phyloP scores from a whole-genome alignment of 2,113 vertebrate genomes.

The Thunnus maccoyii region DNA sequence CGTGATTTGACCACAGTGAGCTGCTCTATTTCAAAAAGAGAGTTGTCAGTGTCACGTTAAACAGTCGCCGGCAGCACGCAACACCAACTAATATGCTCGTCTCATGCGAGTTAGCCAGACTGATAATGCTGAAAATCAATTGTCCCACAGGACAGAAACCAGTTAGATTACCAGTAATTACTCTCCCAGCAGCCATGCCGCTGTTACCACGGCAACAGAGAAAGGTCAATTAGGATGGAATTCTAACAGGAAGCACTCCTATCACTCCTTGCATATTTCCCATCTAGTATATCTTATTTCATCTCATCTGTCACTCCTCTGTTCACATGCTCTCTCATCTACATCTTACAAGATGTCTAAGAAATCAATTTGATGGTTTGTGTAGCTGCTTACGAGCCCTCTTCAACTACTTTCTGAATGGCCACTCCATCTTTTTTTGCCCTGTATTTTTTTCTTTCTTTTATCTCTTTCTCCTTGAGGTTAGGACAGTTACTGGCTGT shows the following conservation, averaged over 20 bases:
- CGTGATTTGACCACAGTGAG: slow-evolving; percentile 4
- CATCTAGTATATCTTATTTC: slow-evolving; percentile 30
- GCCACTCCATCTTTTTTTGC: background rate
- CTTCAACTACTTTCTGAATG: background rate
- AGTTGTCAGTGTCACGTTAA: slow-evolving; percentile 7
- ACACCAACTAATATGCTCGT: slow-evolving; percentile 20
- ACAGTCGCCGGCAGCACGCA: background rate
- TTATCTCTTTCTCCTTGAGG: background rate
- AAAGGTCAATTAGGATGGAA: slow-evolving; percentile 78
- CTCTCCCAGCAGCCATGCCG: slow-evolving; percentile 35
- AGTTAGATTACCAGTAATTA: slow-evolving; percentile 66
- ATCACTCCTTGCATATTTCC: slow-evolving; percentile 39
- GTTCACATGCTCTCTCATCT: slow-evolving; percentile 35
- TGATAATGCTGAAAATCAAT: slow-evolving; percentile 59
- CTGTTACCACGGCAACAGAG: slow-evolving; percentile 72
- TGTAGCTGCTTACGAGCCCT: background rate
- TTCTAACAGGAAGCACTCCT: slow-evolving; percentile 74
- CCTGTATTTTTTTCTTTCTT: background rate
- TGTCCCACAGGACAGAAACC: slow-evolving; percentile 54
- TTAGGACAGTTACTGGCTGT: background rate
- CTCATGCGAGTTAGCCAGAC: slow-evolving; percentile 29
- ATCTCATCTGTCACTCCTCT: slow-evolving; percentile 28
- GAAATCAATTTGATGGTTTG: slow-evolving; percentile 7
- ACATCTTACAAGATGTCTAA: background rate
- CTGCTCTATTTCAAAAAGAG: slow-evolving; percentile 1